Conservation (phyloP, 2,113 vertebrate species). For the Lates calcarifer region DNA sequence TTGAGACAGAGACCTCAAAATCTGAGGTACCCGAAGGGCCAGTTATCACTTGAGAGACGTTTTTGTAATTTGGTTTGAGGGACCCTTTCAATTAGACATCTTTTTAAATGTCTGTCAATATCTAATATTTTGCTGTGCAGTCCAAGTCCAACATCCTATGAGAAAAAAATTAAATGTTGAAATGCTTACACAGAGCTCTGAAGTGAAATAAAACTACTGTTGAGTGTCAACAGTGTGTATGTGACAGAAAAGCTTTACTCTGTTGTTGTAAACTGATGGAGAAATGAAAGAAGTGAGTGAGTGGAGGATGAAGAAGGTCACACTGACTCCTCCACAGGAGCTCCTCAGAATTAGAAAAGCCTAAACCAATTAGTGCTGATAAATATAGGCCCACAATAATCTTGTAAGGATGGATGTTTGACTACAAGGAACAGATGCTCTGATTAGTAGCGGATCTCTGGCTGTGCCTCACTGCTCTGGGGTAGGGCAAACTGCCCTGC, state of each 20-base stretch:
- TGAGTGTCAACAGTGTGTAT: neutral
- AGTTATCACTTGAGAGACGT: neutral
- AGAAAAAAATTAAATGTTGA: conserved; percentile 10
- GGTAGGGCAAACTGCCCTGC: neutral
- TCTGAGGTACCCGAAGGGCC: neutral
- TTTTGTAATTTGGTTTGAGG: neutral
- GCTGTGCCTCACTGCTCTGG: neutral
- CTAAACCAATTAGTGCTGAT: conserved; percentile 74
- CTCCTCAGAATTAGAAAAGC: conserved; percentile 46
- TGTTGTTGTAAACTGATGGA: neutral
- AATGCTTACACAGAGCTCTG: neutral
- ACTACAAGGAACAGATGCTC: neutral
- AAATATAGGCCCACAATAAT: conserved; percentile 77
- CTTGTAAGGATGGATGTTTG: conserved; percentile 41
- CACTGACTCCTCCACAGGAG: conserved; percentile 16
- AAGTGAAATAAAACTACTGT: neutral
- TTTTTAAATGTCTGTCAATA: neutral
- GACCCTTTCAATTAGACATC: neutral
- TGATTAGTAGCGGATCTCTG: conserved; percentile 1
- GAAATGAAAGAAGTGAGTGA: neutral
- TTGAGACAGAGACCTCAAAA: neutral
- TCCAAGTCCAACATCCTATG: conserved; percentile 6
- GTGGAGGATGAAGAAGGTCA: conserved; percentile 12
- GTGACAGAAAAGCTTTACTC: neutral
- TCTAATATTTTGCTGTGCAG: neutral